These are phyloP conservation scores for Melanaphis sacchari DNA, from an alignment of 1,140 invertebrate genomes.

Conservation along the genomic window DNA sequence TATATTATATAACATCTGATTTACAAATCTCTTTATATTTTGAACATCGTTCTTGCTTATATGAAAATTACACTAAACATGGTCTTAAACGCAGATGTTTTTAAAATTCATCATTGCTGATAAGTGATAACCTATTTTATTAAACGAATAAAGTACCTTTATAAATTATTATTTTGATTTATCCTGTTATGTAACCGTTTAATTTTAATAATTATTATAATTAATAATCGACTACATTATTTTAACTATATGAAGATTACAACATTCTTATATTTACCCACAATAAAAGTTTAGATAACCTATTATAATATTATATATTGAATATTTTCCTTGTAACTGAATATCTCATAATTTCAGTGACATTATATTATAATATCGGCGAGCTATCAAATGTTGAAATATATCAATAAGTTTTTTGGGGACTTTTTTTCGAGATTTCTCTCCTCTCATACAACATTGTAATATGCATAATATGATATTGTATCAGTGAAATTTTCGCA, in stretches of 20 bases:
- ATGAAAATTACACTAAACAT: not conserved
- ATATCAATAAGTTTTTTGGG: not conserved
- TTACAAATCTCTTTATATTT: not conserved
- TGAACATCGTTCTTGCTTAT: not conserved
- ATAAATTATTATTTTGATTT: not conserved
- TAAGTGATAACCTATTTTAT: not conserved
- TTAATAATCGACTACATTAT: not conserved
- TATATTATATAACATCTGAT: not conserved
- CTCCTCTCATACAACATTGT: not conserved
- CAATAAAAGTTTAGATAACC: no score
- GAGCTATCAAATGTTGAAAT: not conserved
- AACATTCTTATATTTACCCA: not conserved
- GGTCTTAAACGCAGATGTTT: not conserved
- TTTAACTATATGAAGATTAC: not conserved
- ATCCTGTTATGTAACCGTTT: not conserved
- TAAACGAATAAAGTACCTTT: not conserved
- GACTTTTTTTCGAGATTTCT: not conserved
- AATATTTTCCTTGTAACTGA: not conserved
- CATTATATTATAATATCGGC: not conserved
- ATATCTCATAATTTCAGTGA: not conserved
- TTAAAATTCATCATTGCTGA: not conserved
- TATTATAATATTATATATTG: not conserved
- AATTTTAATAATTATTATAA: not conserved
- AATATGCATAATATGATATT: not conserved
- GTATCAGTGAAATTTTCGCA: not conserved